A percentile compares a stretch with the other conserved stretches of the same genome.
Evolutionary conservation across 2,797 vertebrate genomes (phyloP).

Genomic region (Lates japonicus): DNA sequence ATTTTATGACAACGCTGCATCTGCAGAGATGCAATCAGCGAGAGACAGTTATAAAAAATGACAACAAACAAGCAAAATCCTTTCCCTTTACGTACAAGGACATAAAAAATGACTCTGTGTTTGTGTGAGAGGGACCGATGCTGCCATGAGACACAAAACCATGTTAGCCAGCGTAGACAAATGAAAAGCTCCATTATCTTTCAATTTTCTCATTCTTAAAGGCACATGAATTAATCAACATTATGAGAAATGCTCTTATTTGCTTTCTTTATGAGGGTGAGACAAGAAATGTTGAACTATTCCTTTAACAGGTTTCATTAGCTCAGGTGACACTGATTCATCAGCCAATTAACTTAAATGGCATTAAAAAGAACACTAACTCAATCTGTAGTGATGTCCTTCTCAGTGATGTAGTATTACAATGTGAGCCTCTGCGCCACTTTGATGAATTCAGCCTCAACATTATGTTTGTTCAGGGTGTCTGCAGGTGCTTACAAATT

Average conservation of each 20-base stretch:
- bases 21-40: slow-evolving; percentile 29
- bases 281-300: neutral
- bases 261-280: neutral
- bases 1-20: slow-evolving; percentile 44
- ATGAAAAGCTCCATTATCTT: neutral
- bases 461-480: neutral
- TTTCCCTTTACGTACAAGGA: neutral
- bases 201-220: neutral
- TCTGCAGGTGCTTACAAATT: neutral
- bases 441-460: neutral
- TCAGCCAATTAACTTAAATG: slow-evolving; percentile 13
- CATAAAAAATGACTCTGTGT: neutral
- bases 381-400: neutral
- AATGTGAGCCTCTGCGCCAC: neutral
- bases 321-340: slow-evolving; percentile 21
- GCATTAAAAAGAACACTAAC: neutral
- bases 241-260: neutral
- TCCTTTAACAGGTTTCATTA: slow-evolving; percentile 4
- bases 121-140: neutral
- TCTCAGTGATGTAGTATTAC: neutral
- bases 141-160: neutral
- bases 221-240: neutral
- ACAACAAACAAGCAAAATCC: neutral
- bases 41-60: neutral
- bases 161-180: neutral